These are phyloP conservation scores for Plectropomus leopardus DNA, from an alignment of 2,113 vertebrate genomes.

Conservation along the genomic window DNA sequence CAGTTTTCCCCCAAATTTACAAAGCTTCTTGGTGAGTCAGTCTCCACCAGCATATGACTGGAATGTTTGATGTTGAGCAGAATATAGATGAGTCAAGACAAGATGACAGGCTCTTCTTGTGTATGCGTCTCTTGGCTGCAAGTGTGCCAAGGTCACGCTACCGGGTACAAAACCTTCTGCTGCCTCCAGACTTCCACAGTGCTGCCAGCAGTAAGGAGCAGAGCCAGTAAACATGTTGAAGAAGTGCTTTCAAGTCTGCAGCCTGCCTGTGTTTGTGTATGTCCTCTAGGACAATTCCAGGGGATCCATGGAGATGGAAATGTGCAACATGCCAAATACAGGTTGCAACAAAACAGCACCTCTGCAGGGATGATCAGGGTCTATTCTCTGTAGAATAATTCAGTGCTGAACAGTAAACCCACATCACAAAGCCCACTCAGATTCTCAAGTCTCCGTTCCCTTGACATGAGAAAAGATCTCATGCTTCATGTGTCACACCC, in stretches of 20 bases:
- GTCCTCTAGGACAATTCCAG: slow-evolving; percentile 31
- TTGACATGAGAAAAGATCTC: not conserved
- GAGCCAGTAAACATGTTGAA: slow-evolving; percentile 43
- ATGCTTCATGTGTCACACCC: not conserved
- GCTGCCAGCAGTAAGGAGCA: slow-evolving; percentile 29
- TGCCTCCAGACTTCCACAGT: slow-evolving; percentile 36
- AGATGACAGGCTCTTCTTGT: slow-evolving; percentile 37
- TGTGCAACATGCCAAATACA: not conserved
- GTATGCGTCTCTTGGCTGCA: slow-evolving; percentile 13
- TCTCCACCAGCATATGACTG: slow-evolving; percentile 1
- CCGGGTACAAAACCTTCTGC: slow-evolving; percentile 43
- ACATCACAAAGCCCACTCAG: not conserved
- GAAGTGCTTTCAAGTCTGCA: slow-evolving; percentile 54
- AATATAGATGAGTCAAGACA: slow-evolving; percentile 59
- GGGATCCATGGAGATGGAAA: slow-evolving; percentile 33
- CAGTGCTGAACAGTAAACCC: too few species aligned
- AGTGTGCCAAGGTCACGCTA: slow-evolving; percentile 44
- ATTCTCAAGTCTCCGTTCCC: not conserved
- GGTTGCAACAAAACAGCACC: not conserved
- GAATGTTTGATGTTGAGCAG: slow-evolving; percentile 18
- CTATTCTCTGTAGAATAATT: not conserved
- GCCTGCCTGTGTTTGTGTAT: slow-evolving; percentile 51
- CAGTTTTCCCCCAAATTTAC: not conserved
- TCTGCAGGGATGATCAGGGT: slow-evolving; percentile 15
- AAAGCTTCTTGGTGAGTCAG: not conserved